Percentiles rank a stretch among this genome's conserved stretches.
phyloP scores from a whole-genome alignment of 1,140 invertebrate genomes.

The Branchinecta lynchi region DNA sequence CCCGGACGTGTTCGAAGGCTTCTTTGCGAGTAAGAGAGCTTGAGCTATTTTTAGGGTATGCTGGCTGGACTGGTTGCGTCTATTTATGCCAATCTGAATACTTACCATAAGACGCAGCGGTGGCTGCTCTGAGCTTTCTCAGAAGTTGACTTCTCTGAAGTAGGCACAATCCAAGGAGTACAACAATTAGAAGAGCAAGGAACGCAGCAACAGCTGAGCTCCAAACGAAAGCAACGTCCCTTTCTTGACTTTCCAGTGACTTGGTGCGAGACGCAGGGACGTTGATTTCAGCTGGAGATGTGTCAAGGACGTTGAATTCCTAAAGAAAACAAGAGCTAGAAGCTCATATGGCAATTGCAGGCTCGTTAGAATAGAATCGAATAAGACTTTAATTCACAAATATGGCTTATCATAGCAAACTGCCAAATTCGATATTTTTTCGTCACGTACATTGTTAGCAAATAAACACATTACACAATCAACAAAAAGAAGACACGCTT shows the following conservation, averaged over 20 bases:
- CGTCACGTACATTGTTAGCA: neutral
- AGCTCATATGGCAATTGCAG: too few relatives aligned
- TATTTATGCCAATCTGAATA: slow-evolving; percentile 17
- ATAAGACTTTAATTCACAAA: too few relatives aligned
- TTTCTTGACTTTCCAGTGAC: slow-evolving; percentile 36
- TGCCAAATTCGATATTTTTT: too few relatives aligned
- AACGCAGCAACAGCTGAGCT: slow-evolving; percentile 61
- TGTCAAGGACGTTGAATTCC: slow-evolving; percentile 77
- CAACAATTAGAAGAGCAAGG: slow-evolving; percentile 52
- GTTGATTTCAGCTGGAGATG: slow-evolving; percentile 50
- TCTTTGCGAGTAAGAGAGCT: neutral
- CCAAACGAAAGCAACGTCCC: slow-evolving; percentile 44
- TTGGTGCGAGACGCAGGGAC: slow-evolving; percentile 25
- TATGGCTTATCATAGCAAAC: too few relatives aligned
- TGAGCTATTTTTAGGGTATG: slow-evolving; percentile 7
- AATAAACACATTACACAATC: neutral
- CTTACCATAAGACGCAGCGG: slow-evolving; percentile 59
- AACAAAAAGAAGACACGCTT: too few relatives aligned
- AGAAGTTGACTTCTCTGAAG: slow-evolving; percentile 66
- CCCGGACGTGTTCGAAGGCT: neutral
- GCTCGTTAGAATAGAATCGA: too few relatives aligned
- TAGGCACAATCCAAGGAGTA: slow-evolving; percentile 59
- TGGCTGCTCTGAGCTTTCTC: slow-evolving; percentile 76
- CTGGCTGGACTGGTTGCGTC: neutral
- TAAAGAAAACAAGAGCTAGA: slow-evolving; percentile 27